Conservation (phyloP, 1,140 invertebrate genomes). For the Cecropterus lyciades region DNA sequence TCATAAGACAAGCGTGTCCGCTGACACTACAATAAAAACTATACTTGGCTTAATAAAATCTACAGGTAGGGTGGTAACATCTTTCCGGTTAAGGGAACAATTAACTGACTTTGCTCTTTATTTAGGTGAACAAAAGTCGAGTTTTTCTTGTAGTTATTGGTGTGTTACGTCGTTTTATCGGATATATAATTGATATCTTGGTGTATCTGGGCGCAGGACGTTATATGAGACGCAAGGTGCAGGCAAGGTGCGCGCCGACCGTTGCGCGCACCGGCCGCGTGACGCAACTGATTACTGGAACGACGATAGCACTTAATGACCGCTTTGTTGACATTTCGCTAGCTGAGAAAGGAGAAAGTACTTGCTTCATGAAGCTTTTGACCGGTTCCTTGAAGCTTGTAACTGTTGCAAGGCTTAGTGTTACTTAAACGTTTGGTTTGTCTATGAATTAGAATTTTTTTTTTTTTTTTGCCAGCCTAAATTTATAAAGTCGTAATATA, state of each 20-base stretch:
- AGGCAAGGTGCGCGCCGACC: slow-evolving; percentile 64
- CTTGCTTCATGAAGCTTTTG: not conserved
- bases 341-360: slow-evolving; percentile 13
- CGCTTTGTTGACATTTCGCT: slow-evolving; percentile 29
- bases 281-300: slow-evolving; percentile 66
- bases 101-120: slow-evolving; percentile 37
- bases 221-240: slow-evolving; percentile 64
- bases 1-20: slow-evolving; percentile 69
- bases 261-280: slow-evolving; percentile 62
- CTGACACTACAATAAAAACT: slow-evolving; percentile 60
- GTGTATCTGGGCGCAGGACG: slow-evolving; percentile 55
- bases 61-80: slow-evolving; percentile 63
- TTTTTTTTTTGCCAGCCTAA: too few species aligned
- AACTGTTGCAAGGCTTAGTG: too few species aligned
- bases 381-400: too few species aligned
- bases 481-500: too few species aligned
- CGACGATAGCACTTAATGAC: slow-evolving; percentile 30
- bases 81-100: slow-evolving; percentile 39
- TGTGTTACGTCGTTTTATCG: slow-evolving; percentile 29
- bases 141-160: slow-evolving; percentile 9
- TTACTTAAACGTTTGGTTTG: too few species aligned
- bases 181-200: slow-evolving; percentile 57
- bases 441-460: too few species aligned
- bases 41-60: slow-evolving; percentile 71
- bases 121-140: not conserved